Percentiles rank a stretch among this genome's conserved stretches.
These are phyloP conservation scores for Dexiosoma caninum DNA, from an alignment of 2,888 invertebrate species.

Conservation along the genomic window DNA sequence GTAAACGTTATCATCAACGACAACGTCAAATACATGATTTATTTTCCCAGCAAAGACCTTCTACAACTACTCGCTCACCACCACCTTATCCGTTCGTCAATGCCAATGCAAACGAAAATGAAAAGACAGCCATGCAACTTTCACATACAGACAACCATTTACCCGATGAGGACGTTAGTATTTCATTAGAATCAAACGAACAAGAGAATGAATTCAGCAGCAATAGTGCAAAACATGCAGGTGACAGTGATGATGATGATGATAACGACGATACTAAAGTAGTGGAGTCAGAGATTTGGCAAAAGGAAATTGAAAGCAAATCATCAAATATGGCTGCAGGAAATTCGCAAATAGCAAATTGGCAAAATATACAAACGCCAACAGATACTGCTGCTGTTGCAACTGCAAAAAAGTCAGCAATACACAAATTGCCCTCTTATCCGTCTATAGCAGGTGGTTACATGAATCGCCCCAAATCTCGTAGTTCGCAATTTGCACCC, in stretches of 20 bases:
- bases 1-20: slow-evolving; percentile 69
- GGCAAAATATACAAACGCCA: slow-evolving; percentile 62
- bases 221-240: slow-evolving; percentile 34
- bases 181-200: slow-evolving; percentile 64
- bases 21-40: slow-evolving; percentile 66
- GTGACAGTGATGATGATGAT: slow-evolving; percentile 6
- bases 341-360: slow-evolving; percentile 63
- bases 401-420: slow-evolving; percentile 68
- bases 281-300: slow-evolving; percentile 65
- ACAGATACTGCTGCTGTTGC: slow-evolving; percentile 21
- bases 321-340: slow-evolving; percentile 61
- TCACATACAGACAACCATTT: slow-evolving; percentile 68
- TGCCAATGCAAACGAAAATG: slow-evolving; percentile 24
- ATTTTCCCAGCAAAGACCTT: slow-evolving; percentile 61
- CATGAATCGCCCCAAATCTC: slow-evolving; percentile 71
- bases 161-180: slow-evolving; percentile 71
- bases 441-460: slow-evolving; percentile 70
- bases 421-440: slow-evolving; percentile 70
- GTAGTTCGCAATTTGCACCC: slow-evolving; percentile 72
- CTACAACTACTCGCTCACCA: slow-evolving; percentile 62
- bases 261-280: slow-evolving; percentile 9
- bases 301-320: slow-evolving; percentile 68
- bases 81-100: slow-evolving; percentile 47
- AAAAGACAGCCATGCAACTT: slow-evolving; percentile 35
- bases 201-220: slow-evolving; percentile 41